Conservation (phyloP, 2,888 invertebrate genomes). For the Brachynemurus nebulosus region DNA sequence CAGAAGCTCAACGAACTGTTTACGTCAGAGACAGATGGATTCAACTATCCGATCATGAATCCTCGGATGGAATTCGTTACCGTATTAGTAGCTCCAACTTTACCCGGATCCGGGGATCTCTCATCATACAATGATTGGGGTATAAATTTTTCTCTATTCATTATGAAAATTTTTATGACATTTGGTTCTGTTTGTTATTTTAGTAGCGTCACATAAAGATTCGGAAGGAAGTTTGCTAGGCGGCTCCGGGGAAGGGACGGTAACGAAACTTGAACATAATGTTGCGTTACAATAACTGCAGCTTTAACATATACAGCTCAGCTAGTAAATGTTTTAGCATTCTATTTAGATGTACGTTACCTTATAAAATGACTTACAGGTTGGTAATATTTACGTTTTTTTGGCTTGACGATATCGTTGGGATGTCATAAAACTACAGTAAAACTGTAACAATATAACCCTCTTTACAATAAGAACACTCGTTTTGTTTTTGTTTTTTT, state of each 20-base stretch:
- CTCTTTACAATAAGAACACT: no score
- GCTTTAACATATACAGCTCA: constrained; percentile 80
- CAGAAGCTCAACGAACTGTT: constrained; percentile 64
- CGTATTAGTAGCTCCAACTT: constrained; percentile 69
- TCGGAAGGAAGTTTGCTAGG: constrained; percentile 2
- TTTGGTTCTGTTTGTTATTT: not conserved
- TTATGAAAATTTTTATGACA: not conserved
- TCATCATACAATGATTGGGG: constrained; percentile 66
- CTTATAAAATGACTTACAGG: constrained; percentile 57
- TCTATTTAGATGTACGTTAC: constrained; percentile 70
- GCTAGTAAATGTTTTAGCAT: constrained; percentile 66
- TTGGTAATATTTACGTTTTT: no score
- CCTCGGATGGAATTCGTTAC: constrained; percentile 49
- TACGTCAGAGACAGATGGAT: constrained; percentile 73
- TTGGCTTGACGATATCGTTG: no score
- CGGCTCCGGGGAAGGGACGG: not conserved
- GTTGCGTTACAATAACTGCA: constrained; percentile 32
- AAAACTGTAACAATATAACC: no score
- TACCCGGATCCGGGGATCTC: constrained; percentile 75
- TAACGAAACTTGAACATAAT: constrained; percentile 1
- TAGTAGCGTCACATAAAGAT: constrained; percentile 8
- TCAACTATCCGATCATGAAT: constrained; percentile 39
- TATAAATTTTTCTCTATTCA: constrained; percentile 26
- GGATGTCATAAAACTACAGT: no score
- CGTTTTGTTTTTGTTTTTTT: no score